Evolutionary conservation across 2,888 invertebrate genomes (phyloP).

Genomic region (Alcis repandata): DNA sequence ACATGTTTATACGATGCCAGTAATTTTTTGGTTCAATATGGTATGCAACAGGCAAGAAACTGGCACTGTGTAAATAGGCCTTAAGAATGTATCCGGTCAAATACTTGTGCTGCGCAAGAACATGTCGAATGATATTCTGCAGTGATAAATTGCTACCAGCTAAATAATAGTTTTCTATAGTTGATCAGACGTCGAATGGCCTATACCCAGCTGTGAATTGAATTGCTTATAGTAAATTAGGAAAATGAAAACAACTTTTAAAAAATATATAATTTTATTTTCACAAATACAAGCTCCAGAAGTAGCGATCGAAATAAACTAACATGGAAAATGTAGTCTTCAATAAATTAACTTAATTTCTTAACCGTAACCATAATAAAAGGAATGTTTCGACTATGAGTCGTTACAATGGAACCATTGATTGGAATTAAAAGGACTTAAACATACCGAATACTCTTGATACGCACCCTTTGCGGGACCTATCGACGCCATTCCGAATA

Average conservation of each 20-base stretch:
- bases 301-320: constrained; percentile 5
- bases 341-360: constrained; percentile 14
- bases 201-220: not conserved
- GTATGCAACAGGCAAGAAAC: no score
- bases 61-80: no score
- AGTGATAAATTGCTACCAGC: no score
- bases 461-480: not conserved
- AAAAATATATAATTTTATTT: not conserved
- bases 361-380: constrained; percentile 19
- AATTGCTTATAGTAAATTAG: not conserved
- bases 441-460: constrained; percentile 3
- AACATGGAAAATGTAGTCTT: constrained; percentile 3
- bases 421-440: constrained; percentile 7
- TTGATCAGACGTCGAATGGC: no score
- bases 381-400: constrained; percentile 25
- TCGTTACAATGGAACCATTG: constrained; percentile 17
- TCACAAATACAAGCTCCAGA: constrained; percentile 12
- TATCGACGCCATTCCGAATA: no score
- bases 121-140: no score
- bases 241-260: not conserved
- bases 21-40: no score
- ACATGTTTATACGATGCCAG: no score
- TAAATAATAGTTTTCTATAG: no score
- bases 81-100: no score
- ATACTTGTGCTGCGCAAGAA: no score